Evolutionary conservation across 1,140 invertebrate species (phyloP), one percentile per base, ranked within the genome.

Genomic region (Protaetia brevitarsis): DNA sequence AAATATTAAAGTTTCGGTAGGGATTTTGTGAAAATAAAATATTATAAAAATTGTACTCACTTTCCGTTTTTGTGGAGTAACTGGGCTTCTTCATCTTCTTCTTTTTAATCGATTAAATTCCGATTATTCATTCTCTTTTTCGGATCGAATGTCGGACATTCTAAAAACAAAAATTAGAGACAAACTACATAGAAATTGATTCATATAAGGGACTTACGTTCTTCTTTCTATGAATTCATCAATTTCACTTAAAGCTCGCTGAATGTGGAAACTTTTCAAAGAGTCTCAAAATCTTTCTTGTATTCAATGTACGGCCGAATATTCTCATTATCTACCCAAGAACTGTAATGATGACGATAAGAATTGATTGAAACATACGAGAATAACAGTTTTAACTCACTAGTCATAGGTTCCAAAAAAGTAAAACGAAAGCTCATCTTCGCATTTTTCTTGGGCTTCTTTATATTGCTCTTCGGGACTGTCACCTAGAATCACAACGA

Each of bases 351-450:
- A 68, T 74, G 64, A 68, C 67, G 69, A 56, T 51, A 19, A 31
- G 28, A 16, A 23, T 11, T 63, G 21, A 28, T 11, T n/a, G 31
- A 3, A 5, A 13, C 10, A 45, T 29, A n/a, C 2, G 0, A 45
- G 51, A 27, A 63, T 28, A 41, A 36, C 13, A 16, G 31, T 8
- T n/a, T 58, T 11, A 34, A 90, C 93, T 94, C 85, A 95, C 93
- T 92, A 97, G 79, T 97, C 96, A 71, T 94, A 89, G 30, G 90
- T 89, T 57, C 95, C 95, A 84, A 94, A 97, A 81, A 97, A 97
- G 79, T 90, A 96, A 66, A 97, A 92, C 81, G 93, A 96, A 71
- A 94, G 89, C 7, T 86, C 81, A 61, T 86, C 82, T 51, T 51
- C 3, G 80, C 80, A 72, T 87, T 89, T 74, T 88, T 69, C 23